Percentiles rank a stretch among this genome's conserved stretches.
Evolutionary conservation across 2,797 vertebrate species (phyloP).

Genomic region (Philypnodon macrostomus): DNA sequence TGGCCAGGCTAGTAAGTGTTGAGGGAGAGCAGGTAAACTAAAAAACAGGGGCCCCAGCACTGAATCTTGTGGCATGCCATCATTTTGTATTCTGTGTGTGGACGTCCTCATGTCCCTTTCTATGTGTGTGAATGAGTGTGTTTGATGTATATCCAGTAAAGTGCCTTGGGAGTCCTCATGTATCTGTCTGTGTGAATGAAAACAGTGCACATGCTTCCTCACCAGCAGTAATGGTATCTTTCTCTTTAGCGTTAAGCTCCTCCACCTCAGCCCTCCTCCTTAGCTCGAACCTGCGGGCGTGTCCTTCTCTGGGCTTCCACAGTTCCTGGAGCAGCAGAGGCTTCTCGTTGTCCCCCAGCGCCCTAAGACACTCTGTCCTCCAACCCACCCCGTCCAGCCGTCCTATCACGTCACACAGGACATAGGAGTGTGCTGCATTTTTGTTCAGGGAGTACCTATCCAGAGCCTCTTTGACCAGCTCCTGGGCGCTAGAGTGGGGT

Average conservation of each 20-base stretch:
- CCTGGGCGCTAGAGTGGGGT: slow-evolving; percentile 83
- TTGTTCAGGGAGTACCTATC: slow-evolving; percentile 90
- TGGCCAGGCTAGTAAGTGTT: too few species aligned
- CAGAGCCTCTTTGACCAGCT: slow-evolving; percentile 91
- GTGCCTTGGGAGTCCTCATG: slow-evolving; percentile 11
- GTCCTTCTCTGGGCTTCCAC: slow-evolving; percentile 93
- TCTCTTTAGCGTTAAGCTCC: slow-evolving; percentile 86
- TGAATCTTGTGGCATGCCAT: too few species aligned
- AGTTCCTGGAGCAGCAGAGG: slow-evolving; percentile 91
- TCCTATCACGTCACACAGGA: slow-evolving; percentile 91
- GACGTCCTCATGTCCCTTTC: too few species aligned
- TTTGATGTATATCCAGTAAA: too few species aligned
- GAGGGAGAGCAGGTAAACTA: too few species aligned
- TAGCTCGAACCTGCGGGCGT: slow-evolving; percentile 89
- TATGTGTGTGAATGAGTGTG: too few species aligned
- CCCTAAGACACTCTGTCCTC: slow-evolving; percentile 86
- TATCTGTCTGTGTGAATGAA: slow-evolving; percentile 6
- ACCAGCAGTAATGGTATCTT: slow-evolving; percentile 95
- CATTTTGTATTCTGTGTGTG: too few species aligned
- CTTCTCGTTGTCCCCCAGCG: slow-evolving; percentile 89
- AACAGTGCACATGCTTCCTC: slow-evolving; percentile 54
- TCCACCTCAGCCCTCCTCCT: slow-evolving; percentile 87
- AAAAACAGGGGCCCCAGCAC: too few species aligned
- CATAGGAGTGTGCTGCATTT: slow-evolving; percentile 76
- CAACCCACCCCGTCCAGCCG: slow-evolving; percentile 81